Evolutionary conservation across 2,113 vertebrate genomes (phyloP).

Genomic region (Dromiciops gliroides): DNA sequence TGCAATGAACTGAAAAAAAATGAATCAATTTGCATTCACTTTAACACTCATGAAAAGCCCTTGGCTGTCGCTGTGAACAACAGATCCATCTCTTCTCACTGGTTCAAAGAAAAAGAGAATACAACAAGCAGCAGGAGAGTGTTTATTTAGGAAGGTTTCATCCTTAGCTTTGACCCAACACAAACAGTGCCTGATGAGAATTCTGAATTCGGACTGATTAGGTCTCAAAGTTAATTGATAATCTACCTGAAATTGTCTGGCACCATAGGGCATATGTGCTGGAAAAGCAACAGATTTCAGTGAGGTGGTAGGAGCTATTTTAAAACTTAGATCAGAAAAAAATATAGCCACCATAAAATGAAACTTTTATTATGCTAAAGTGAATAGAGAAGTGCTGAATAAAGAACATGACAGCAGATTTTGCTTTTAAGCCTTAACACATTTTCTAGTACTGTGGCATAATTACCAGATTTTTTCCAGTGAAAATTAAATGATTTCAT

Average conservation of each 20-base stretch:
- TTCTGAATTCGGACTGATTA: not conserved
- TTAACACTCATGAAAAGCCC: slow-evolving; percentile 21
- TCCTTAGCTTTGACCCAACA: not conserved
- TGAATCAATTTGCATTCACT: slow-evolving; percentile 39
- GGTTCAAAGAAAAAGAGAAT: slow-evolving; percentile 17
- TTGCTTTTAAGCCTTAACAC: not conserved
- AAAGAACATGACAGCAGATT: not conserved
- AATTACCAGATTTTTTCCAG: slow-evolving; percentile 19
- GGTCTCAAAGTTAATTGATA: not conserved
- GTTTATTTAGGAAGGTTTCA: slow-evolving; percentile 16
- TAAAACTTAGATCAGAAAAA: not conserved
- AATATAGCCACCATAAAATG: not conserved
- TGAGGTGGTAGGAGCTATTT: not conserved
- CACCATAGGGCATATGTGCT: not conserved
- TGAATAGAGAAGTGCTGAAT: not conserved
- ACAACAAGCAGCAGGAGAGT: not conserved
- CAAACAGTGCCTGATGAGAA: not conserved
- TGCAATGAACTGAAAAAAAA: slow-evolving; percentile 27
- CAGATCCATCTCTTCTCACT: slow-evolving; percentile 35
- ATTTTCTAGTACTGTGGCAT: not conserved
- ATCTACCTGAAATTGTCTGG: not conserved
- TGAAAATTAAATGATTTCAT: not conserved
- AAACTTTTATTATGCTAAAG: not conserved
- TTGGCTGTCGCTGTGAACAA: not conserved
- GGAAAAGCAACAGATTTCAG: not conserved